These are phyloP conservation scores for Lissonota sp. DNA, from an alignment of 2,888 invertebrate species.

Conservation along the genomic window DNA sequence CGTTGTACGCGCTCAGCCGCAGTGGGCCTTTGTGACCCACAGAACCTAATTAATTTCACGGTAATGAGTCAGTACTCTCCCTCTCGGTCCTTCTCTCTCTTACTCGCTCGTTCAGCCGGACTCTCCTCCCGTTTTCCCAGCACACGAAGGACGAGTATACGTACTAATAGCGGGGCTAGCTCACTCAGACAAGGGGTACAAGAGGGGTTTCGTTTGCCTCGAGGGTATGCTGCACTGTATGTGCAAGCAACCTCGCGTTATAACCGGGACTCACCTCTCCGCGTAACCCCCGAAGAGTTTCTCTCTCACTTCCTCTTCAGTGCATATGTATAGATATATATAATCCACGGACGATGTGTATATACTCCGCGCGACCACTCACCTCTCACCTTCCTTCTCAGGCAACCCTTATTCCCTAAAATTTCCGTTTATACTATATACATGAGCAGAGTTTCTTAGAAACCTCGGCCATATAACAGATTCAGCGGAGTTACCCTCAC, in stretches of 20 bases:
- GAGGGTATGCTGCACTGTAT: slow-evolving; percentile 41
- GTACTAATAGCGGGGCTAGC: slow-evolving; percentile 44
- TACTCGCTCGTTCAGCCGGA: slow-evolving; percentile 53
- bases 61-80: slow-evolving; percentile 74
- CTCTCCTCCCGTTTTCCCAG: slow-evolving; percentile 61
- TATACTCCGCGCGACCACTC: too few relatives aligned
- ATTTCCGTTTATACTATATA: too few relatives aligned
- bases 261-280: slow-evolving; percentile 49
- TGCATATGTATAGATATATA: too few relatives aligned
- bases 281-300: slow-evolving; percentile 46
- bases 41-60: slow-evolving; percentile 79
- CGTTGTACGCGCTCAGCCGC: slow-evolving; percentile 61
- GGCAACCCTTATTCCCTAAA: too few relatives aligned
- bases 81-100: slow-evolving; percentile 5
- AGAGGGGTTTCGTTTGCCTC: slow-evolving; percentile 54
- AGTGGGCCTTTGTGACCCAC: slow-evolving; percentile 78
- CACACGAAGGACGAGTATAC: slow-evolving; percentile 47
- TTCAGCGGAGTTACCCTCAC: too few relatives aligned
- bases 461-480: too few relatives aligned
- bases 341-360: too few relatives aligned
- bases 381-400: too few relatives aligned
- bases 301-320: neutral
- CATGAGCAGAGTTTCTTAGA: too few relatives aligned
- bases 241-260: slow-evolving; percentile 43
- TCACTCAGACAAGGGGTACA: slow-evolving; percentile 22